These are phyloP conservation scores for Cyanoderma ruficeps DNA, from an alignment of 2,113 vertebrate genomes.

Conservation along the genomic window DNA sequence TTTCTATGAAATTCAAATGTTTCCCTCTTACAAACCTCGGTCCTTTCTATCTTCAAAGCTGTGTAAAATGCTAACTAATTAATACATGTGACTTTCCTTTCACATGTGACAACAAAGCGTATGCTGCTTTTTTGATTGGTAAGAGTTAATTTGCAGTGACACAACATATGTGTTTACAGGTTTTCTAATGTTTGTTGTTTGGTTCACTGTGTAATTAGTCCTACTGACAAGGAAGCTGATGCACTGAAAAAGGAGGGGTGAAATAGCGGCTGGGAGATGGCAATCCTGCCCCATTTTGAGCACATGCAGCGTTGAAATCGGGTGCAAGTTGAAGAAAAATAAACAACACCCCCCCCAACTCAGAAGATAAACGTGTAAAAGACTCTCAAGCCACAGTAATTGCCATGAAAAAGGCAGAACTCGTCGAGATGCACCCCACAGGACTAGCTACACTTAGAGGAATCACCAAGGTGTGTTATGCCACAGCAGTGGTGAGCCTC, in stretches of 20 bases:
- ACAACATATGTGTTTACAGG: slow-evolving; percentile 63
- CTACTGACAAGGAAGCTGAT: slow-evolving; percentile 33
- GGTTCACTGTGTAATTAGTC: slow-evolving; percentile 51
- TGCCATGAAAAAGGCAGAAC: neutral
- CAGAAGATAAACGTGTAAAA: neutral
- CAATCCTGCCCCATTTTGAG: neutral
- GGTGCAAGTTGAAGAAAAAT: neutral
- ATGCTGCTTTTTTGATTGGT: slow-evolving; percentile 45
- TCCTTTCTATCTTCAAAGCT: slow-evolving; percentile 35
- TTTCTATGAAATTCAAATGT: slow-evolving; percentile 28
- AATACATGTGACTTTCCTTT: slow-evolving; percentile 59
- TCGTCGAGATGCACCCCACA: neutral
- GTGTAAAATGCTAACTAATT: slow-evolving; percentile 43
- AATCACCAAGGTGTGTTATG: neutral
- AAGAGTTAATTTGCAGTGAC: slow-evolving; percentile 70
- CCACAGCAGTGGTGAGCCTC: neutral
- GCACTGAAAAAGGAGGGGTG: neutral
- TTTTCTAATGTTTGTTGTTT: slow-evolving; percentile 39
- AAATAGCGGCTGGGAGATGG: neutral
- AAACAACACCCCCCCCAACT: neutral
- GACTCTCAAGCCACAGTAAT: neutral
- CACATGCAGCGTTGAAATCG: neutral
- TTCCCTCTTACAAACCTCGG: neutral
- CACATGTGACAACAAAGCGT: slow-evolving; percentile 59
- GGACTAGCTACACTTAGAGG: neutral